Evolutionary conservation across 2,113 vertebrate genomes (phyloP), one percentile per base, ranked within the genome.

Genomic region (Zosterops hypoxanthus): DNA sequence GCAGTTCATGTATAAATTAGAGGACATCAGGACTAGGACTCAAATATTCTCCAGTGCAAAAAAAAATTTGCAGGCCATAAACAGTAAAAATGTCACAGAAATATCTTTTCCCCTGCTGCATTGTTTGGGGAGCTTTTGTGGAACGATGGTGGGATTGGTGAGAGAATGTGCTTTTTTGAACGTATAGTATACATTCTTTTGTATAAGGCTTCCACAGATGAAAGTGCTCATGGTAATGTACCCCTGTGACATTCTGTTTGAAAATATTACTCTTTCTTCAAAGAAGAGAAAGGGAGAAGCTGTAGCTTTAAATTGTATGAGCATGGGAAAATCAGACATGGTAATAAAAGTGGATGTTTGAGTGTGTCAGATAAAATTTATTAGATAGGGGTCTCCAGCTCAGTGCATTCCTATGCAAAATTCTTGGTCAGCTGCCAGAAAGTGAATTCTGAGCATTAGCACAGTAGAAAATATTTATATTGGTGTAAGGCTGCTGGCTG

Each of bases 281-380:
- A 96, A 95, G 88, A 94, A 89, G 63, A 95, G 79, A 94, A 95
- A 95, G 41, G 69, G 93, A 96, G 93, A 96, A 95, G 49, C 88
- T 95, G 64, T 93, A 97, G 76, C 93, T 95, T 97, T 82, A 93
- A 96, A 96, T 73, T 79, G 71, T 65, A 41, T 59, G 73, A 89
- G 81, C 88, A 92, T 95, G 93, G 88, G 92, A 97, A 95, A 97
- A 95, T 83, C 94, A 97, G 89, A 57, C 93, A 78, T 70, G 87
- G 86, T 72, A 93, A 88, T 97, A 97, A 97, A 97, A 96, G 68
- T 80, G 76, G 88, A 91, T 94, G 94, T 87, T 93, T 79, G 75
- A 95, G 55, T 92, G 88, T 95, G 96, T 96, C 97, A 97, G 90
- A 96, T 91, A 95, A 97, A 97, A 97, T 98, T 94, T 98, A 98